phyloP scores from a whole-genome alignment of 2,797 vertebrate species.

The Rhinichthys osculus region DNA sequence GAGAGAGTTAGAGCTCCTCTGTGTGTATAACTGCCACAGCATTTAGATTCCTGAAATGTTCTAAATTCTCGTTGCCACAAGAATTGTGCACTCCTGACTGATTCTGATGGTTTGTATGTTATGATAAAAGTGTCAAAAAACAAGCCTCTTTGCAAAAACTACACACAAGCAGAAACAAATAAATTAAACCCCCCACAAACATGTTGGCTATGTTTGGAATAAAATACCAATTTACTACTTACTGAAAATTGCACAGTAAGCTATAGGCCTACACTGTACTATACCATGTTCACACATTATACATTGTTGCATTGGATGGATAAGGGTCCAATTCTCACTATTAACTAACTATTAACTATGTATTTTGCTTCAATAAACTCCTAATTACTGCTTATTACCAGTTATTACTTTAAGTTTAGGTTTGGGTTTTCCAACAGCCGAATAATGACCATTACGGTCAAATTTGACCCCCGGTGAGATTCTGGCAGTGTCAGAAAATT shows the following conservation, averaged over 20 bases:
- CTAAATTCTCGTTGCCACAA: slow-evolving; percentile 30
- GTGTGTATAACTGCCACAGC: slow-evolving; percentile 46
- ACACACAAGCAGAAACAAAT: slow-evolving; percentile 13
- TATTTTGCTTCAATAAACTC: too few relatives aligned
- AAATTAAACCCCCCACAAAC: not conserved
- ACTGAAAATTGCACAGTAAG: not conserved
- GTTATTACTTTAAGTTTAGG: too few relatives aligned
- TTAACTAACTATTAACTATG: too few relatives aligned
- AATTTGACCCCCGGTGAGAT: too few relatives aligned
- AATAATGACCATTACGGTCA: too few relatives aligned
- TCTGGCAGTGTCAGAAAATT: too few relatives aligned
- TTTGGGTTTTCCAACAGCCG: too few relatives aligned
- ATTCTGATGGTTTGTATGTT: slow-evolving; percentile 12
- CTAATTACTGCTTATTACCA: too few relatives aligned
- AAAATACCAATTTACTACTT: not conserved
- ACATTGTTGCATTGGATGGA: not conserved
- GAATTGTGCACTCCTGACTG: too few relatives aligned
- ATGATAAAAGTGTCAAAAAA: slow-evolving; percentile 28
- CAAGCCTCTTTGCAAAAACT: not conserved
- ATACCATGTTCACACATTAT: not conserved
- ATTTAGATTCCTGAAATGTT: slow-evolving; percentile 57
- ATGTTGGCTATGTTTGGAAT: not conserved
- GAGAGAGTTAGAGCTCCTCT: slow-evolving; percentile 2
- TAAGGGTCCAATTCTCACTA: too few relatives aligned
- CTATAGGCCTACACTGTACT: too few relatives aligned